A percentile compares a stretch with the other conserved stretches of the same genome.
Conservation (phyloP, 2,888 invertebrate genomes). For the Neoscelio sp. region DNA sequence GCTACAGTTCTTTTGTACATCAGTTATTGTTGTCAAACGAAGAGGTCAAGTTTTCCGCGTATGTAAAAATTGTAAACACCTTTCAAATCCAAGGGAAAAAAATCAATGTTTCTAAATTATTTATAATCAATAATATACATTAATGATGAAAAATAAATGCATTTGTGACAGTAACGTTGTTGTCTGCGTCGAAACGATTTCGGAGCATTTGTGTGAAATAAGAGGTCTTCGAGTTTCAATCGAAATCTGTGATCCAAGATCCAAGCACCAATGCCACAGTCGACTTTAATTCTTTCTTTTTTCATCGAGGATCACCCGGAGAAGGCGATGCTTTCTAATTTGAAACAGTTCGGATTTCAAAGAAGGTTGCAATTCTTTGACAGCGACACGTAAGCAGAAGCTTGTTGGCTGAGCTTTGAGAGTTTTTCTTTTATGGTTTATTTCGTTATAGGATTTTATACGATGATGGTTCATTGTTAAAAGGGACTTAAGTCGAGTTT, state of each 20-base stretch:
- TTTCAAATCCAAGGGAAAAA: slow-evolving; percentile 78
- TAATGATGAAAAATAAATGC: slow-evolving; percentile 81
- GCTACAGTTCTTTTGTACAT: slow-evolving; percentile 85
- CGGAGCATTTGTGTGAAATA: neutral
- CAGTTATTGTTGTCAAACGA: slow-evolving; percentile 83
- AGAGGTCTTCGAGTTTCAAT: neutral
- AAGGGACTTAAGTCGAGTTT: too few relatives aligned
- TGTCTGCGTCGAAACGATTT: slow-evolving; percentile 29
- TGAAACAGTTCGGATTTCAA: neutral
- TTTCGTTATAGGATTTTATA: too few relatives aligned
- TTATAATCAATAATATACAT: slow-evolving; percentile 82
- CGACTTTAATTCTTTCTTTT: neutral
- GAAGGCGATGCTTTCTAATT: neutral
- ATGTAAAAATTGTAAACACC: slow-evolving; percentile 83
- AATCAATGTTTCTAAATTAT: slow-evolving; percentile 83
- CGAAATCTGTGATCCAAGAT: neutral
- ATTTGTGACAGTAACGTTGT: slow-evolving; percentile 76
- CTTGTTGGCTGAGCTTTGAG: neutral
- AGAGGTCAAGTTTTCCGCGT: slow-evolving; percentile 84
- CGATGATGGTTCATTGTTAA: too few relatives aligned
- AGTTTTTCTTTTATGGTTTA: too few relatives aligned
- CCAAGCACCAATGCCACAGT: neutral
- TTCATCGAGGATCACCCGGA: neutral
- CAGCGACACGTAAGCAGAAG: neutral
- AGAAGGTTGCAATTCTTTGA: neutral